Evolutionary conservation across 2,797 vertebrate species (phyloP), one percentile per base, ranked within the genome.

Genomic region (Nyctibius grandis): DNA sequence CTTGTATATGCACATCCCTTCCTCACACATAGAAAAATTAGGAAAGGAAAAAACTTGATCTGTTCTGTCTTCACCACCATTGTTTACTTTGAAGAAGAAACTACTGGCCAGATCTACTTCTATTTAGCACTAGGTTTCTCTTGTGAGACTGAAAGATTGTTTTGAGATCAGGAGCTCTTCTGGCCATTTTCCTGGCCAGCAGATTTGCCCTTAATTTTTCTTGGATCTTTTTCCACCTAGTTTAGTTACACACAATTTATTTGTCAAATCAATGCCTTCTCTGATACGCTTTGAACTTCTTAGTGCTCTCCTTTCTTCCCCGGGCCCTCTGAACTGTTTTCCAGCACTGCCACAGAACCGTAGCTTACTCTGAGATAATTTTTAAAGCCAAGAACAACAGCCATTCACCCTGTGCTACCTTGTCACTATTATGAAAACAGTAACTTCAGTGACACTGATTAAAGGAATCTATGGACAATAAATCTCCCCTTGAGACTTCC

Each of bases 1-100:
- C 6, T n/a, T 3, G 0, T 2, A n/a, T 6, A 5, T 29, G 11
- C 3, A 29, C 3, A 17, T 61, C 14, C 6, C 15, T 76, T 84
- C 20, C 15, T 68, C 4, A 8, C 5, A 36, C 6, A 31, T 0
- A 2, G 1, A 31, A 74, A 63, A 74, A 56, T 1, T 40, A 53
- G 8, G 20, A 88, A 54, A 57, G 6, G 36, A 75, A 77, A 25
- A 6, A 81, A 36, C 26, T 33, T 45, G 8, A 42, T 18, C 7
- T 51, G 5, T 11, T 36, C 8, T 68, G 3, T 69, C 67, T 81
- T 79, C 50, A 82, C 8, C 15, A 73, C 4, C 8, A 20, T 7
- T 54, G 1, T 33, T 76, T 51, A 44, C 10, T 78, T 45, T 47
- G 42, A 79, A 78, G 59, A 61, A 68, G 20, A 85, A 92, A 23